Percentiles rank a stretch among this genome's conserved stretches.
phyloP scores from a whole-genome alignment of 2,888 invertebrate genomes.

The Lithophane ornitopus region DNA sequence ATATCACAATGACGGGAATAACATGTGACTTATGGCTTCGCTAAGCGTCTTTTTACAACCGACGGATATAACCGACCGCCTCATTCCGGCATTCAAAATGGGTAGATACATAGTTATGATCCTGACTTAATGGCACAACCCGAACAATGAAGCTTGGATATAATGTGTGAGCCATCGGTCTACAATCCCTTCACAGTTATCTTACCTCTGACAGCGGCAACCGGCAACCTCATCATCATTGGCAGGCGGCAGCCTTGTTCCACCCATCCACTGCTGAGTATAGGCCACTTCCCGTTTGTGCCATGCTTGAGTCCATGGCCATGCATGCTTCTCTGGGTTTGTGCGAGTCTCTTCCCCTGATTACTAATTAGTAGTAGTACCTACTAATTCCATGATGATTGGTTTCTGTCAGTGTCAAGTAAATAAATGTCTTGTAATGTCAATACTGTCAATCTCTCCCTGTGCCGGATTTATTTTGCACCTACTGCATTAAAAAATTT shows the following conservation, averaged over 20 bases:
- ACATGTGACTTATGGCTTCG: too few relatives aligned
- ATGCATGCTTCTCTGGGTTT: too few relatives aligned
- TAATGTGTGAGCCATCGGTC: not conserved
- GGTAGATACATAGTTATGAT: not conserved
- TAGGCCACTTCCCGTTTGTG: not conserved
- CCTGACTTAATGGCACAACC: not conserved
- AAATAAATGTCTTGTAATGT: not conserved
- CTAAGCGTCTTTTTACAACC: too few relatives aligned
- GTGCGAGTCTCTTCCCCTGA: too few relatives aligned
- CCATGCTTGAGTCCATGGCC: too few relatives aligned
- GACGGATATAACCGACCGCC: too few relatives aligned
- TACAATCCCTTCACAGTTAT: not conserved
- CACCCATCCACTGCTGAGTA: not conserved
- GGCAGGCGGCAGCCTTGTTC: not conserved
- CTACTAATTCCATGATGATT: not conserved
- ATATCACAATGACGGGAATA: too few relatives aligned
- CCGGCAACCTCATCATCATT: not conserved
- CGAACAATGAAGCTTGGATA: not conserved
- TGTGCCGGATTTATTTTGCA: not conserved
- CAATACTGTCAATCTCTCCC: conserved; percentile 1
- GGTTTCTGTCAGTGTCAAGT: conserved; percentile 13
- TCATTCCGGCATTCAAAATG: not conserved
- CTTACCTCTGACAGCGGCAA: not conserved
- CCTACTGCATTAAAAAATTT: not conserved
- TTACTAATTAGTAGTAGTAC: too few relatives aligned